phyloP scores from a whole-genome alignment of 2,797 vertebrate species.

The Nothura maculosa region DNA sequence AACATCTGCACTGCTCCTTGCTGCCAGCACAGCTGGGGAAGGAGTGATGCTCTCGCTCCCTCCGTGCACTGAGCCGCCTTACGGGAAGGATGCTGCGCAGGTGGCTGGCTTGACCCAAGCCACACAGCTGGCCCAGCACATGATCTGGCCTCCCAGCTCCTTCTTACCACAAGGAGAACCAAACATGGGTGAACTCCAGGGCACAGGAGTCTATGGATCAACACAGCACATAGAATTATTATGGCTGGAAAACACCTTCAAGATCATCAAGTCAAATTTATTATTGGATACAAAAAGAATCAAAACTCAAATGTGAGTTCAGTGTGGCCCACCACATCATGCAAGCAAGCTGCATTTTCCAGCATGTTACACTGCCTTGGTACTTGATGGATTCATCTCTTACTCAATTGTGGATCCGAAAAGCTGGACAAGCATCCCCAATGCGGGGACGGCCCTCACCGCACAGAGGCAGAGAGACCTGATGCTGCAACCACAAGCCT shows the following conservation, averaged over 20 bases:
- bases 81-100: background rate
- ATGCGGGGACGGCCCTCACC: rapidly evolving
- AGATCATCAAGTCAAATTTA: too few species aligned
- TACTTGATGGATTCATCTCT: rapidly evolving
- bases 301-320: background rate
- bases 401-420: background rate
- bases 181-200: background rate
- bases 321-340: background rate
- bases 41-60: rapidly evolving
- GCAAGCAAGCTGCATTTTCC: background rate
- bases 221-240: background rate
- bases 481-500: rapidly evolving
- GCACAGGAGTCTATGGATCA: background rate
- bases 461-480: rapidly evolving
- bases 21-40: background rate
- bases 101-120: background rate
- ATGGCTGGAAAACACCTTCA: too few species aligned
- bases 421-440: background rate
- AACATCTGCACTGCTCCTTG: background rate
- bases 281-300: background rate
- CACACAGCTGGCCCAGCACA: background rate
- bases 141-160: background rate
- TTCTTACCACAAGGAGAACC: background rate
- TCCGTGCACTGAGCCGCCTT: rapidly evolving
- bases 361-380: rapidly evolving